A percentile compares a stretch with the other conserved stretches of the same genome.
Conservation (phyloP, 2,113 vertebrate species). For the Vidua macroura region DNA sequence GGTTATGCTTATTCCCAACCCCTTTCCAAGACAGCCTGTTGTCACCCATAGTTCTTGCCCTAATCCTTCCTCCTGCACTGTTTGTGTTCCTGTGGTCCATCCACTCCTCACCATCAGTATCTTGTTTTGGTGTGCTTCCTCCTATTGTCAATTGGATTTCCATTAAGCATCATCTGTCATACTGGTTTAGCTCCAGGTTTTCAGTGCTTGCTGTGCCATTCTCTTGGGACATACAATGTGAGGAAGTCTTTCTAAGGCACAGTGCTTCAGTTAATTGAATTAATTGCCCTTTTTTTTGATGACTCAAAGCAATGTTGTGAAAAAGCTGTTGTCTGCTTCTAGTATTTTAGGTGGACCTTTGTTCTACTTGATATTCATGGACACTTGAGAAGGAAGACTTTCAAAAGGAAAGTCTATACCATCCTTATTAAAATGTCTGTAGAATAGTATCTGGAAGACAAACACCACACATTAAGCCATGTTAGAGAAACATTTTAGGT, state of each 20-base stretch:
- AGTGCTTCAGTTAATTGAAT: neutral
- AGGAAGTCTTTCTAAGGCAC: neutral
- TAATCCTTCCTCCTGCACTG: neutral
- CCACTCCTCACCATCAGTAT: neutral
- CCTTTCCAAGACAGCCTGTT: neutral
- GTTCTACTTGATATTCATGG: neutral
- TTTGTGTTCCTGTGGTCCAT: neutral
- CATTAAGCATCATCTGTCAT: neutral
- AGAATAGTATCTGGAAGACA: neutral
- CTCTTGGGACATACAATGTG: accelerated
- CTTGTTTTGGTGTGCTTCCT: neutral
- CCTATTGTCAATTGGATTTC: neutral
- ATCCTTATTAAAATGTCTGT: neutral
- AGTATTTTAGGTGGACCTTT: neutral
- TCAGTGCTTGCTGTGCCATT: neutral
- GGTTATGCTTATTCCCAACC: neutral
- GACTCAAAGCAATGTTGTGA: neutral
- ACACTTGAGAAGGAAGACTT: neutral
- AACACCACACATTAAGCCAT: neutral
- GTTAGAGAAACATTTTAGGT: neutral
- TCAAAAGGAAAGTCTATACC: neutral
- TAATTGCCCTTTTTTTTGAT: neutral
- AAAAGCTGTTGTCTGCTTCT: neutral
- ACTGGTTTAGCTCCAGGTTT: neutral
- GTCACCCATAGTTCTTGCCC: neutral